Base-by-base conservation (phyloP, 92 coral and sea anemone genomes). In the Montipora capitata region DNA sequence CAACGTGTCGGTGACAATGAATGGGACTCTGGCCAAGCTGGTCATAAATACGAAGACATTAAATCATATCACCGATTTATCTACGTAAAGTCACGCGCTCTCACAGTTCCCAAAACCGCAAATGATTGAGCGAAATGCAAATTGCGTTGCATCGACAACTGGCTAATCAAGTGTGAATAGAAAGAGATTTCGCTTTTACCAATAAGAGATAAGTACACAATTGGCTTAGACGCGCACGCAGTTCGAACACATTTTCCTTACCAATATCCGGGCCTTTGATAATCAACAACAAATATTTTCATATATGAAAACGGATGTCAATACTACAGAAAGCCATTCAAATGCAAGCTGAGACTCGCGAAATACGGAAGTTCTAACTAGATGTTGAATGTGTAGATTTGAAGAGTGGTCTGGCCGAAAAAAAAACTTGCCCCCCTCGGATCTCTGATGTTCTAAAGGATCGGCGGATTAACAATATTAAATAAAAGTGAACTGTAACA, bases 51-150 rank as follows among this genome's bases (percentile, higher is more conserved):
- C 20, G 79, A n/a, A 42, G 38, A 61, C 71, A 61, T 73, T 58
- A 72, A 83, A 57, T 83, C 87, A 73, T 83, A 76, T 52, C 58
- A 73, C 80, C 70, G 72, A 71, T 83, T 83, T 83, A 83, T 58
- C 87, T 12, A 42, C 77, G 16, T 57, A 14, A 42, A 73, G 87
- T 83, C 87, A 83, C 87, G 87, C 80, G 80, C 49, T 40, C 72
- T 9, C 87, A 57, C 80, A 27, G 27, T 27, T 20, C 59, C 79
- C 45, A 42, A 83, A 58, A 83, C 87, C 87, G 61, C 87, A 83
- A 56, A 38, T 81, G 40, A 81, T 81, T 42, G 61, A 82, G 35
- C 4, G n/a, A 13, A 83, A 83, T 83, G 87, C 79, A 83, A 83
- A 83, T 83, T 17, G 15, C 38, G 6, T 13, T 41, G 51, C 14